Evolutionary conservation across 1,140 invertebrate genomes (phyloP).

Genomic region (Solen grandis): DNA sequence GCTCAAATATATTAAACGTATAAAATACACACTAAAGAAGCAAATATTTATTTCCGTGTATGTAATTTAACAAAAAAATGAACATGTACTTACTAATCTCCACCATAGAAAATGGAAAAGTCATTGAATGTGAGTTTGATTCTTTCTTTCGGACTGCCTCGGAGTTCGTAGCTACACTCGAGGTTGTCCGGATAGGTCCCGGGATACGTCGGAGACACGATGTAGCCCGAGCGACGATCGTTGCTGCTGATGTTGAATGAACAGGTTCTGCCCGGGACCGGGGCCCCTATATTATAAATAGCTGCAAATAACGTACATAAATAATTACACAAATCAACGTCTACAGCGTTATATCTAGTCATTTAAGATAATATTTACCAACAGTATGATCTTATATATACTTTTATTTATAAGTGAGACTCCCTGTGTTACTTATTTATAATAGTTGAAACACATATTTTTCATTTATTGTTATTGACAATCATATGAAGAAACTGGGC

Average conservation of each 20-base stretch:
- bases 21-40: too few relatives aligned
- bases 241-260: conserved; percentile 79
- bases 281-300: conserved; percentile 92
- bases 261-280: conserved; percentile 82
- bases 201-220: conserved; percentile 98
- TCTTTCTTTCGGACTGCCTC: conserved; percentile 93
- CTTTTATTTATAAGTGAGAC: not conserved
- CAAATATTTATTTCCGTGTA: too few relatives aligned
- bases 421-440: not conserved
- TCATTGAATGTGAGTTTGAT: conserved; percentile 98
- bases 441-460: not conserved
- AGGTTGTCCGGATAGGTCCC: conserved; percentile 99
- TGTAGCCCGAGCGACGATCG: conserved; percentile 86
- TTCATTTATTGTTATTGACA: too few relatives aligned
- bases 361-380: not conserved
- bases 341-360: not conserved
- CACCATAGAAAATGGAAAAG: conserved; percentile 99
- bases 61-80: too few relatives aligned
- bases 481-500: too few relatives aligned
- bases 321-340: too few relatives aligned
- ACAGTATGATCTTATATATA: not conserved
- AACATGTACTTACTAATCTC: conserved; percentile 94
- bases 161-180: conserved; percentile 95
- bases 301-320: conserved; percentile 81
- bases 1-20: too few relatives aligned